phyloP scores from a whole-genome alignment of 2,113 vertebrate genomes.

The Eubucco bourcierii region DNA sequence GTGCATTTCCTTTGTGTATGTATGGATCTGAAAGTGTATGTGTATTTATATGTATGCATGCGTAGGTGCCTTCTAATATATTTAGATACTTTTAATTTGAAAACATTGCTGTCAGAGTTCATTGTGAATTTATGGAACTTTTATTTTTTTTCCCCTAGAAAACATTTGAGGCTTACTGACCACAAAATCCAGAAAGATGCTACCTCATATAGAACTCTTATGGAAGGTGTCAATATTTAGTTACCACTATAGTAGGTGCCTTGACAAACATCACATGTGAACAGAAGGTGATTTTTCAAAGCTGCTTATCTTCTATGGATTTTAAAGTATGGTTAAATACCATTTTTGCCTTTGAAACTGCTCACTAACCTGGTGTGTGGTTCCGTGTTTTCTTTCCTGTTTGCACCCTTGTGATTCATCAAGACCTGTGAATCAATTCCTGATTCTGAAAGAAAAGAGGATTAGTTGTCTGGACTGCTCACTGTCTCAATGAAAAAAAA shows the following conservation, averaged over 20 bases:
- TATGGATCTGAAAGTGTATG: background rate
- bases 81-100: background rate
- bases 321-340: background rate
- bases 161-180: background rate
- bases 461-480: background rate
- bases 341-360: background rate
- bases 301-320: background rate
- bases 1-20: background rate
- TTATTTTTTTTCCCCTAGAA: background rate
- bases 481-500: background rate
- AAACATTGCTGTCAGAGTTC: background rate
- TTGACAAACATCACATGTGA: background rate
- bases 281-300: background rate
- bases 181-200: background rate
- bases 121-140: background rate
- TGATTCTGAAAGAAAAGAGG: background rate
- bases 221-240: background rate
- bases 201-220: background rate
- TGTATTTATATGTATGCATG: background rate
- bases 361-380: background rate
- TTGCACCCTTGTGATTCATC: background rate
- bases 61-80: background rate
- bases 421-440: background rate
- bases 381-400: background rate
- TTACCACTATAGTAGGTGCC: background rate